Evolutionary conservation across 2,797 vertebrate species (phyloP).

Genomic region (Pseudomugil tenellus): DNA sequence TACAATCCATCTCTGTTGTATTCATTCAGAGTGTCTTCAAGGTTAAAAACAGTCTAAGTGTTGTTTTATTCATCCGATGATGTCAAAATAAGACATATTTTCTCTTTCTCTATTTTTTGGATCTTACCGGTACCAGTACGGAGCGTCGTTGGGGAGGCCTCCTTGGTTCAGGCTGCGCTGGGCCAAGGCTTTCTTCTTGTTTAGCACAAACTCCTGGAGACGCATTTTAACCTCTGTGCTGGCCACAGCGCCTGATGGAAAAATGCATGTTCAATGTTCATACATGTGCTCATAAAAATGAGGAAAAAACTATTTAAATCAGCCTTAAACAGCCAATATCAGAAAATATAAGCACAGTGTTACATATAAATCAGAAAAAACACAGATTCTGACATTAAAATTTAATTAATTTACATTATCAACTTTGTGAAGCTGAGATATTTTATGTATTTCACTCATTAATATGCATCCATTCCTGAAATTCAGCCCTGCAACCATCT

Average conservation of each 20-base stretch:
- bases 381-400: background rate
- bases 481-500: background rate
- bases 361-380: background rate
- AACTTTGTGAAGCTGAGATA: background rate
- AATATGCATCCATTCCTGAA: background rate
- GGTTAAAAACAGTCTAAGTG: background rate
- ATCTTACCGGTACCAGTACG: constrained; percentile 89
- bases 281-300: background rate
- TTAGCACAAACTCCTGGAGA: constrained; percentile 96
- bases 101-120: background rate
- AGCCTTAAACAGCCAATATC: background rate
- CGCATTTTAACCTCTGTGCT: constrained; percentile 99
- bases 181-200: constrained; percentile 97
- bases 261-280: background rate
- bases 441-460: background rate
- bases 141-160: constrained; percentile 91
- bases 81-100: constrained; percentile 5
- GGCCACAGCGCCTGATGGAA: constrained; percentile 88
- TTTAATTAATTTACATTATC: background rate
- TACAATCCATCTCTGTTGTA: constrained; percentile 50
- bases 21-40: constrained; percentile 2
- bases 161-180: constrained; percentile 96
- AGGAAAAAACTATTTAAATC: no score
- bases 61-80: constrained; percentile 14
- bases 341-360: background rate